Evolutionary conservation across 2,797 vertebrate species (phyloP).

Genomic region (Platalea minor): DNA sequence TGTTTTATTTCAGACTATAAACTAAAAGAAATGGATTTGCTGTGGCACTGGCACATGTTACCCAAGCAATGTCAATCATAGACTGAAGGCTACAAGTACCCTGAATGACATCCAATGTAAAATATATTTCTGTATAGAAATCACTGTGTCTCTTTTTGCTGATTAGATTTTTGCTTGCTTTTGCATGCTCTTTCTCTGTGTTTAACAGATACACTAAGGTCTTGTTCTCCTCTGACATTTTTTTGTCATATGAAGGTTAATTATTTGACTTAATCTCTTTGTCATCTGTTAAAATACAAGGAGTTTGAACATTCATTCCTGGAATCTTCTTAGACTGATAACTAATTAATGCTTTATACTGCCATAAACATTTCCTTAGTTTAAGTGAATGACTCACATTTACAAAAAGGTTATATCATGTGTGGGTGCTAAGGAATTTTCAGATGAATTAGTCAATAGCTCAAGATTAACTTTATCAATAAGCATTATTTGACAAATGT

Average conservation of each 20-base stretch:
- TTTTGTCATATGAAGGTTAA: constrained; percentile 15
- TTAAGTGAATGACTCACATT: constrained; percentile 55
- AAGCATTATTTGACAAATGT: background rate
- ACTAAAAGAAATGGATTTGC: background rate
- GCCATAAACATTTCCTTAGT: constrained; percentile 61
- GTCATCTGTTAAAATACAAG: constrained; percentile 43
- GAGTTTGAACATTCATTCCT: constrained; percentile 51
- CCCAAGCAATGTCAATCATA: background rate
- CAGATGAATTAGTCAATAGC: constrained; percentile 54
- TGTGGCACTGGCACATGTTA: background rate
- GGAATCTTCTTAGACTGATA: constrained; percentile 55
- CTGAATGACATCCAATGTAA: background rate
- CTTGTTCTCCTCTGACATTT: constrained; percentile 23
- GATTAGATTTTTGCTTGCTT: constrained; percentile 37
- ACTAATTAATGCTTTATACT: constrained; percentile 65
- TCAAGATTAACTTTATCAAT: constrained; percentile 53
- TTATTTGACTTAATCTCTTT: constrained; percentile 58
- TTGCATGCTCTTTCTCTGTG: background rate
- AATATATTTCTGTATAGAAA: constrained; percentile 30
- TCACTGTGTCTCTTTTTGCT: constrained; percentile 28
- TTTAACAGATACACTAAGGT: constrained; percentile 23
- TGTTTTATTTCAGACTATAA: constrained; percentile 12
- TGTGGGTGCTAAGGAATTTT: constrained; percentile 50
- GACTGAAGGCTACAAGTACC: constrained; percentile 17
- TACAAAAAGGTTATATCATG: constrained; percentile 45